phyloP scores from a whole-genome alignment of 1,140 invertebrate species.

The Linepithema humile region DNA sequence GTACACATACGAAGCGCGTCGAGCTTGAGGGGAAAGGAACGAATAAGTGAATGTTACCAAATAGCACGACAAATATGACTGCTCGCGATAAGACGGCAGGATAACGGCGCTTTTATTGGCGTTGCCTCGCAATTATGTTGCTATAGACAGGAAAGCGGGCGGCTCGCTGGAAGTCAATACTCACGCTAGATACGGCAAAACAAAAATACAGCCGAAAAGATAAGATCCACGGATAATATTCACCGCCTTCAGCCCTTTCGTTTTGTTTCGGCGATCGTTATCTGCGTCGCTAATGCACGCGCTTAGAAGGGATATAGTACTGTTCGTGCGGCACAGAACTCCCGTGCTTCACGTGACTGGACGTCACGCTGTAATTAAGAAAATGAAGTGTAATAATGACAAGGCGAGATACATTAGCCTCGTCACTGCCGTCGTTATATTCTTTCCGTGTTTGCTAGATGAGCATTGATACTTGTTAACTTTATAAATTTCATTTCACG shows the following conservation, averaged over 20 bases:
- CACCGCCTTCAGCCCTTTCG: neutral
- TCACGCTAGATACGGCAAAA: neutral
- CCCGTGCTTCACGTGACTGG: neutral
- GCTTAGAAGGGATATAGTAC: neutral
- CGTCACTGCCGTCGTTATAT: neutral
- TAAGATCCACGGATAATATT: neutral
- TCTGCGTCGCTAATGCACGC: neutral
- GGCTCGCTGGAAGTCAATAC: neutral
- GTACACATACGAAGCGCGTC: too few species aligned
- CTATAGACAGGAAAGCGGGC: too few species aligned
- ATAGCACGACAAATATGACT: too few species aligned
- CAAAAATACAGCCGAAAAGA: neutral
- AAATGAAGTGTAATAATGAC: constrained; percentile 48
- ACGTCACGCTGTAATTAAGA: constrained; percentile 37
- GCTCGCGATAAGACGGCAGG: too few species aligned
- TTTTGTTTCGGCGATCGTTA: constrained; percentile 2
- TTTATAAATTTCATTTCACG: constrained; percentile 29
- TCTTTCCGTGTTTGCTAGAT: constrained; percentile 6
- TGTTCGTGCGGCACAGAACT: neutral
- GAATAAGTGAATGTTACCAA: too few species aligned
- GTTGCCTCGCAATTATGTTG: too few species aligned
- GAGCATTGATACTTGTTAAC: constrained; percentile 18
- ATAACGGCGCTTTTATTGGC: too few species aligned
- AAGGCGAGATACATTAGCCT: neutral
- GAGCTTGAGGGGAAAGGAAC: too few species aligned